Conservation (phyloP, 2,113 vertebrate species). For the Leucopsar rothschildi region DNA sequence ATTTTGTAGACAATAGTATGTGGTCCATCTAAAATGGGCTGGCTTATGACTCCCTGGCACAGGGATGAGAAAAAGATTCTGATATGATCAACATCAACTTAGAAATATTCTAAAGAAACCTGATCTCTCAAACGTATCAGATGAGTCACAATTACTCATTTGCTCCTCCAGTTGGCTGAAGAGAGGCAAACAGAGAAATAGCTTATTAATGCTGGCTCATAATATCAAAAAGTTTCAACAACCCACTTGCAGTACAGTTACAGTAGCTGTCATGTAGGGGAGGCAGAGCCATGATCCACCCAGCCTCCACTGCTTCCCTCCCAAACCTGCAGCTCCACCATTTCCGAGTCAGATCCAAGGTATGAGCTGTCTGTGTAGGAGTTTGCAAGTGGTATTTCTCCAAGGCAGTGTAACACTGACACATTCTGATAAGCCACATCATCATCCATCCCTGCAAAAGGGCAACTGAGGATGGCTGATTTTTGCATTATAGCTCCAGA, state of each 20-base stretch:
- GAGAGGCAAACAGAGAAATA: not conserved
- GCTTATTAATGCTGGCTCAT: not conserved
- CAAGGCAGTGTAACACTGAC: not conserved
- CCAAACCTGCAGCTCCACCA: not conserved
- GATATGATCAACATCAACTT: not conserved
- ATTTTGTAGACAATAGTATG: not conserved
- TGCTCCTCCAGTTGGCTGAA: not conserved
- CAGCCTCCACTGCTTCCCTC: not conserved
- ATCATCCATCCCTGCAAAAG: not conserved
- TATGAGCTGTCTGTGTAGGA: constrained; percentile 35
- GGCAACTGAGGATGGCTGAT: not conserved
- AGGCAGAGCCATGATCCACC: not conserved
- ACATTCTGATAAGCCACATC: not conserved
- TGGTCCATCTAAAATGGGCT: not conserved
- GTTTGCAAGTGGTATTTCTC: not conserved
- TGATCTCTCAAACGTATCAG: not conserved
- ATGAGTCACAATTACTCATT: constrained; percentile 51
- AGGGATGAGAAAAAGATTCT: not conserved
- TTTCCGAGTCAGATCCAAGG: not conserved
- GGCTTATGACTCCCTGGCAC: not conserved
- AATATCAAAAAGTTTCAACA: constrained; percentile 4
- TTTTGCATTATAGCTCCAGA: not conserved
- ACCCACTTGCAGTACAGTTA: not conserved
- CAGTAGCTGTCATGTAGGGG: not conserved
- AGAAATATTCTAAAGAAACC: not conserved